These are phyloP conservation scores for Lordiphosa stackelbergi DNA, from an alignment of 1,140 invertebrate species.

Conservation along the genomic window DNA sequence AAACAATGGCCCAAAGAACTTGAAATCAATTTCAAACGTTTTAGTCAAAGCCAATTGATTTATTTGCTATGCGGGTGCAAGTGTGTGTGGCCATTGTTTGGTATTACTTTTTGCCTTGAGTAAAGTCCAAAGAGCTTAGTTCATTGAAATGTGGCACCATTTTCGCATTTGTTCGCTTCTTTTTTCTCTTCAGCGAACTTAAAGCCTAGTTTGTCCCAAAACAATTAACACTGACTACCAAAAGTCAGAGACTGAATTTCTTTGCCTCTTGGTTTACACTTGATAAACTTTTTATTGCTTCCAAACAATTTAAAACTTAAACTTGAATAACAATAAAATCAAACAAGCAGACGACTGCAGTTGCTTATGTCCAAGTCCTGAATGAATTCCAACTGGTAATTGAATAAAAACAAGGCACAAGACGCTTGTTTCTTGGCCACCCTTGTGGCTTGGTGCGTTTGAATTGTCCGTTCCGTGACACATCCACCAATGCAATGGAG, in stretches of 20 bases:
- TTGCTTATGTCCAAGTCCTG: slow-evolving; percentile 23
- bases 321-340: slow-evolving; percentile 50
- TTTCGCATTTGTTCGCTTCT: slow-evolving; percentile 16
- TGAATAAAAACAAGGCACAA: slow-evolving; percentile 65
- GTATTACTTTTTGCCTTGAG: slow-evolving; percentile 46
- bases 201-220: slow-evolving; percentile 43
- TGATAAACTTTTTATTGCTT: slow-evolving; percentile 75
- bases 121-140: slow-evolving; percentile 35
- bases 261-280: slow-evolving; percentile 37
- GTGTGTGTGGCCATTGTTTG: slow-evolving; percentile 35
- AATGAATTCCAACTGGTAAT: slow-evolving; percentile 56
- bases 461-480: slow-evolving; percentile 54
- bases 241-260: slow-evolving; percentile 49
- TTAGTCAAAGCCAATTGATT: slow-evolving; percentile 73
- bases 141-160: slow-evolving; percentile 34
- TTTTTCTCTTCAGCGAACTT: slow-evolving; percentile 22
- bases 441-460: slow-evolving; percentile 44
- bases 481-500: slow-evolving; percentile 65
- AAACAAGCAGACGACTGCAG: slow-evolving; percentile 32
- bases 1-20: slow-evolving; percentile 71
- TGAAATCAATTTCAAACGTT: slow-evolving; percentile 73
- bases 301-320: slow-evolving; percentile 71
- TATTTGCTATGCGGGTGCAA: slow-evolving; percentile 41
- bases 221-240: slow-evolving; percentile 65
- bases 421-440: slow-evolving; percentile 29